These are phyloP conservation scores for Lethrus apterus DNA, from an alignment of 1,140 invertebrate genomes.

Conservation along the genomic window DNA sequence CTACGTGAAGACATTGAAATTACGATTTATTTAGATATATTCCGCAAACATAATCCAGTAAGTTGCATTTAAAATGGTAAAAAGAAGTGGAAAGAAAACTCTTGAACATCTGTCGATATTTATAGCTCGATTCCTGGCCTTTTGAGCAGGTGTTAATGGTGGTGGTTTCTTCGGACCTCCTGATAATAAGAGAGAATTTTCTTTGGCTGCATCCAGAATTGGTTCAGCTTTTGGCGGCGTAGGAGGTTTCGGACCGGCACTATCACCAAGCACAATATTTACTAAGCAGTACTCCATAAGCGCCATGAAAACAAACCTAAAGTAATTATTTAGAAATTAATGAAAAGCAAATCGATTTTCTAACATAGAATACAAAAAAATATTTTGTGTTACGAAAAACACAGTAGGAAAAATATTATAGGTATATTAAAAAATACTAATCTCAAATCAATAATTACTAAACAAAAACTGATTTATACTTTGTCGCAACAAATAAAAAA, in stretches of 20 bases:
- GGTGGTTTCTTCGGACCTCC: slow-evolving; percentile 18
- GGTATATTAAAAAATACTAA: too few species aligned
- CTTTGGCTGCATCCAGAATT: slow-evolving; percentile 46
- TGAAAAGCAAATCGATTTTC: too few species aligned
- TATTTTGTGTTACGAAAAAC: too few species aligned
- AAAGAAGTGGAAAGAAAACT: slow-evolving; percentile 80
- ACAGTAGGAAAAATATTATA: too few species aligned
- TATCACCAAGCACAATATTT: slow-evolving; percentile 78
- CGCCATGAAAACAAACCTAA: slow-evolving; percentile 85
- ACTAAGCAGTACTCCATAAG: slow-evolving; percentile 90
- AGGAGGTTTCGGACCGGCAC: slow-evolving; percentile 49
- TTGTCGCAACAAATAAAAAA: too few species aligned
- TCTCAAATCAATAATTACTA: too few species aligned
- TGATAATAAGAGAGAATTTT: slow-evolving; percentile 27
- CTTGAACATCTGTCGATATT: slow-evolving; percentile 80
- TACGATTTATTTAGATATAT: slow-evolving; percentile 60
- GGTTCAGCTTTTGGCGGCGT: slow-evolving; percentile 46
- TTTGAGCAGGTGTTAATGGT: slow-evolving; percentile 49
- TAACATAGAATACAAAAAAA: too few species aligned
- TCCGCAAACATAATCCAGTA: slow-evolving; percentile 87
- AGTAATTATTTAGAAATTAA: too few species aligned
- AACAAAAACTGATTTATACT: too few species aligned
- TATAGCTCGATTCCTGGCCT: slow-evolving; percentile 65
- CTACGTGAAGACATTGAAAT: too few species aligned
- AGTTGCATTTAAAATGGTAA: slow-evolving; percentile 73